These are phyloP conservation scores for Kryphioiulus occultus DNA, from an alignment of 2,888 invertebrate genomes.

Conservation along the genomic window DNA sequence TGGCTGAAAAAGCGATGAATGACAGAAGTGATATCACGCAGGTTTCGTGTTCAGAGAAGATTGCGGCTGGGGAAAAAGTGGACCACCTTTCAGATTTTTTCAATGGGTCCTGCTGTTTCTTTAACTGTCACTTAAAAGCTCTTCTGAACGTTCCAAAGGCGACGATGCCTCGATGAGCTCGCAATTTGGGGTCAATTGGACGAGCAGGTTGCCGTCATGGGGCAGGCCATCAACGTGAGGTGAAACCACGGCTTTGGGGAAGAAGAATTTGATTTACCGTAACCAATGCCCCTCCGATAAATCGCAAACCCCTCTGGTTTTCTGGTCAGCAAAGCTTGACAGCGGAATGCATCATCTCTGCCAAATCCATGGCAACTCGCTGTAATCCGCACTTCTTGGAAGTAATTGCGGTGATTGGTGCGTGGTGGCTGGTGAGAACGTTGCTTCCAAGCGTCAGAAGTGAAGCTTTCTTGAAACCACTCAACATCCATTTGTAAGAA, in stretches of 20 bases:
- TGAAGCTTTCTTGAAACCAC: not conserved
- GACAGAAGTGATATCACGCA: not conserved
- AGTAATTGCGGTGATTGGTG: not conserved
- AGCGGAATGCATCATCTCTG: not conserved
- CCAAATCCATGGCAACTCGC: not conserved
- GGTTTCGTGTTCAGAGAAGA: not conserved
- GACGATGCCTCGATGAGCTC: conserved; percentile 9
- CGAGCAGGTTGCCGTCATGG: not conserved
- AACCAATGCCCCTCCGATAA: conserved; percentile 31
- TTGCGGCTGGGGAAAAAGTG: not conserved
- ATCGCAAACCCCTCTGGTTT: conserved; percentile 16
- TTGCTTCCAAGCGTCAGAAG: not conserved
- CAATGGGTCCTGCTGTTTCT: conserved; percentile 24
- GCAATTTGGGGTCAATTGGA: not conserved
- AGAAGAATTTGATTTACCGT: conserved; percentile 8
- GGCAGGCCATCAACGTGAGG: not conserved
- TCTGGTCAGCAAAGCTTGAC: not conserved
- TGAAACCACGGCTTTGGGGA: not conserved
- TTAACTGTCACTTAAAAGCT: not conserved
- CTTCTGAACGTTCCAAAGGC: not conserved
- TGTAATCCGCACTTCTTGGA: not conserved
- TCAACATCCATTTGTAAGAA: too few species aligned
- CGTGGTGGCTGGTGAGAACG: not conserved
- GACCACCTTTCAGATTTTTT: conserved; percentile 12
- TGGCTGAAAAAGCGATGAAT: not conserved